phyloP scores from a whole-genome alignment of 2,113 vertebrate species.

The Xiphorhynchus elegans region DNA sequence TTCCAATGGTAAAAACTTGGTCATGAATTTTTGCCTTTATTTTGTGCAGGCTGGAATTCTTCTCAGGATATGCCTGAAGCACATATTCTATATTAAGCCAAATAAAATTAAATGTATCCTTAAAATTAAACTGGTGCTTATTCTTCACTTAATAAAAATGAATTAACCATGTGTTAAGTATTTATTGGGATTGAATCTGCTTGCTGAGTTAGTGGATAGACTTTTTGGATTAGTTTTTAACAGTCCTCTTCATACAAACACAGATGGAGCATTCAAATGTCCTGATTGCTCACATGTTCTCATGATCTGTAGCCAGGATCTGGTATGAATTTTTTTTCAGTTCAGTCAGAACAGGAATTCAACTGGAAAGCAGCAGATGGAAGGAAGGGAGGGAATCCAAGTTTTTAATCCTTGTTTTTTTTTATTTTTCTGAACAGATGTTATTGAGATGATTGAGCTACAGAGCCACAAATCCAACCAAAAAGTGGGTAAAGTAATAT shows the following conservation, averaged over 20 bases:
- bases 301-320: conserved; percentile 43
- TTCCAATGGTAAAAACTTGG: neutral
- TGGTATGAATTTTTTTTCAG: conserved; percentile 33
- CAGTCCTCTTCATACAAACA: neutral
- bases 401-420: conserved; percentile 2
- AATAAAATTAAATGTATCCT: neutral
- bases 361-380: conserved; percentile 53
- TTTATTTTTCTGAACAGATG: conserved; percentile 22
- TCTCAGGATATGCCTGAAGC: neutral
- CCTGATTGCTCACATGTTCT: conserved; percentile 46
- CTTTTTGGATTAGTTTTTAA: conserved; percentile 8
- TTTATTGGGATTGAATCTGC: neutral
- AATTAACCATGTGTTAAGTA: neutral
- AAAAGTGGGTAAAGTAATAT: conserved; percentile 23
- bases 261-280: conserved; percentile 43
- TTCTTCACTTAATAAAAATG: neutral
- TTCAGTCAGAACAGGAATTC: conserved; percentile 35
- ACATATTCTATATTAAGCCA: neutral
- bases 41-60: neutral
- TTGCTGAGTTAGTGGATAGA: neutral
- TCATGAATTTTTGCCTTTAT: neutral
- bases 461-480: conserved; percentile 15
- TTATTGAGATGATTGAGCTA: conserved; percentile 33
- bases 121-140: neutral
- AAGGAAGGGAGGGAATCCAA: conserved; percentile 52